Evolutionary conservation across 2,113 vertebrate genomes (phyloP).

Genomic region (Steatornis caripensis): DNA sequence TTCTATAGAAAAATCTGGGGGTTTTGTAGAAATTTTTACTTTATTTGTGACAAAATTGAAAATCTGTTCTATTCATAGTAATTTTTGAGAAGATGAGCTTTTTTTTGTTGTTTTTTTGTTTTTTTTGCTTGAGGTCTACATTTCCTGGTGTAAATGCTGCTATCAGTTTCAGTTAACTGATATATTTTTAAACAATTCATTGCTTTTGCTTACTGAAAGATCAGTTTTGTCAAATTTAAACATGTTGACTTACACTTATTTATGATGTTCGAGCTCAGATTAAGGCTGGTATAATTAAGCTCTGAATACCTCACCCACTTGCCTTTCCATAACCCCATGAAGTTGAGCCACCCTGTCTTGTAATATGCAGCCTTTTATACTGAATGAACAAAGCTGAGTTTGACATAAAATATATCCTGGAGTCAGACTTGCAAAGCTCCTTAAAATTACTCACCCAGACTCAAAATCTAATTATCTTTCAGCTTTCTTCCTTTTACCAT

Average conservation of each 20-base stretch:
- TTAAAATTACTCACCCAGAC: conserved; percentile 31
- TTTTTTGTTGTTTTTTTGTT: neutral
- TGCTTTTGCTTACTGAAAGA: neutral
- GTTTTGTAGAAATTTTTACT: neutral
- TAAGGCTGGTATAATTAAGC: neutral
- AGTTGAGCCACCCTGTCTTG: neutral
- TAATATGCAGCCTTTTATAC: neutral
- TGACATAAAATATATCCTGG: conserved; percentile 29
- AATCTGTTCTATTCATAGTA: neutral
- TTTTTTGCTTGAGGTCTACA: neutral
- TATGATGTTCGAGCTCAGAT: neutral
- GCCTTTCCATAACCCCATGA: neutral
- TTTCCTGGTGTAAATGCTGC: neutral
- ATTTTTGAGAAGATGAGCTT: neutral
- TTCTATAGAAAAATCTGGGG: neutral
- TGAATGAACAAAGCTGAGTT: conserved; percentile 1
- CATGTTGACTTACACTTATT: neutral
- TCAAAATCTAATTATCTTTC: conserved; percentile 41
- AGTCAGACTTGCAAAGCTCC: conserved; percentile 30
- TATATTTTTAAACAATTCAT: neutral
- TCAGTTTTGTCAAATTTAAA: neutral
- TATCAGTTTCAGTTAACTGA: neutral
- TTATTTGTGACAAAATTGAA: neutral
- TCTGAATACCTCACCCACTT: neutral
- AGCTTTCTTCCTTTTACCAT: conserved; percentile 8